Evolutionary conservation across 2,797 vertebrate species (phyloP).

Genomic region (Tapirus indicus): DNA sequence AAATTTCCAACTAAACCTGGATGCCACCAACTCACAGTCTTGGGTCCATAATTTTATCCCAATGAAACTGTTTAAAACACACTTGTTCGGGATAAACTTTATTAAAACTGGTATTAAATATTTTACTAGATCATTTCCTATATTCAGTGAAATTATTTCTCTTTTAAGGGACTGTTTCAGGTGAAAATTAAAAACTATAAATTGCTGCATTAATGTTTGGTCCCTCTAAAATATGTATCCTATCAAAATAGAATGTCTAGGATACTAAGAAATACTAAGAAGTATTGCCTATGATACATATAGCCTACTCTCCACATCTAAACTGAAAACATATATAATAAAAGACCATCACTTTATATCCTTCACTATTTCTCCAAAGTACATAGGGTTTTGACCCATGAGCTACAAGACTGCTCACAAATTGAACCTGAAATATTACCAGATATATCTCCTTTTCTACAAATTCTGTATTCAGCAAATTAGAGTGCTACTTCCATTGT

Average conservation of each 20-base stretch:
- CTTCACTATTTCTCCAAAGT: conserved; percentile 13
- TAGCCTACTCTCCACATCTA: background rate
- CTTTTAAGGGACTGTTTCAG: background rate
- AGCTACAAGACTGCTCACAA: background rate
- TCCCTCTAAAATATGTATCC: background rate
- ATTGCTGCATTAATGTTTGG: background rate
- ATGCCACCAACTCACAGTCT: background rate
- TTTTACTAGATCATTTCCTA: background rate
- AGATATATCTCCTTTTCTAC: background rate
- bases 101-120: background rate
- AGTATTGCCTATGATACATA: background rate
- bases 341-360: background rate
- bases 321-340: background rate
- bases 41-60: background rate
- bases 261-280: background rate
- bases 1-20: background rate
- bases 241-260: background rate
- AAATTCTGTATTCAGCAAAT: background rate
- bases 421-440: background rate
- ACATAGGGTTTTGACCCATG: background rate
- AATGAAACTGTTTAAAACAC: conserved; percentile 10
- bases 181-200: conserved; percentile 50
- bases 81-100: background rate
- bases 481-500: background rate
- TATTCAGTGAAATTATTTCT: background rate